Evolutionary conservation across 2,888 invertebrate genomes (phyloP), one percentile per base, ranked within the genome.

Genomic region (Athripsodes cinereus): DNA sequence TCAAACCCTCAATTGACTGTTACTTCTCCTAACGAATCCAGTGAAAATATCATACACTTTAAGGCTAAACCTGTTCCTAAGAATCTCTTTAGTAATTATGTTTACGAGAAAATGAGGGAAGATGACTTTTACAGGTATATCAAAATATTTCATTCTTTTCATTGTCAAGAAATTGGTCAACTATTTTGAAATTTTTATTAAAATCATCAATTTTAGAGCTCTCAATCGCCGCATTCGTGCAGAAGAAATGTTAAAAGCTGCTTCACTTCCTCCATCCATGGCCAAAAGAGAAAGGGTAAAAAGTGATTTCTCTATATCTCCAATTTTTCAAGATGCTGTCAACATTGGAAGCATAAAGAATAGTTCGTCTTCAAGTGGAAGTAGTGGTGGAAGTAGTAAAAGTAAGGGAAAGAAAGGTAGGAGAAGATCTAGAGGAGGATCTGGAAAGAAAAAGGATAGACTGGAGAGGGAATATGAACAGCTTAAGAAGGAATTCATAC

Each of bases 41-140:
- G 72, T 73, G 79, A 75, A 1, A 26, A 48, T 10, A 44, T 26
- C 62, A 81, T 80, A 65, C 72, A 75, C 47, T 87, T 88, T 67
- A 80, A 74, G 66, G 87, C 87, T 0, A 82, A 83, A 63, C 87
- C 87, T 0, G 81, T 87, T 10, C 87, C 88, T 0, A 85, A 80
- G 67, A 84, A 85, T 70, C 71, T 87, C 20, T 87, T 87, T 67
- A 85, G 85, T 16, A 85, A 85, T 66, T 85, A 85, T 62, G 79
- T 87, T 66, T 87, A 87, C 63, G 82, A 84, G 62, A 85, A 83
- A 68, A 84, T 85, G 79, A 80, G 84, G 63, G 86, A 88, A 67
- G 85, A 87, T 65, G 85, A 87, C 64, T 88, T 83, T 71, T 86
- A 85, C 69, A 80, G 86, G 86, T 86, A 67, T 8, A 13, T 47